These are phyloP conservation scores for Caenorhabditis sp. DNA, from an alignment of 2,888 invertebrate species.

Conservation along the genomic window DNA sequence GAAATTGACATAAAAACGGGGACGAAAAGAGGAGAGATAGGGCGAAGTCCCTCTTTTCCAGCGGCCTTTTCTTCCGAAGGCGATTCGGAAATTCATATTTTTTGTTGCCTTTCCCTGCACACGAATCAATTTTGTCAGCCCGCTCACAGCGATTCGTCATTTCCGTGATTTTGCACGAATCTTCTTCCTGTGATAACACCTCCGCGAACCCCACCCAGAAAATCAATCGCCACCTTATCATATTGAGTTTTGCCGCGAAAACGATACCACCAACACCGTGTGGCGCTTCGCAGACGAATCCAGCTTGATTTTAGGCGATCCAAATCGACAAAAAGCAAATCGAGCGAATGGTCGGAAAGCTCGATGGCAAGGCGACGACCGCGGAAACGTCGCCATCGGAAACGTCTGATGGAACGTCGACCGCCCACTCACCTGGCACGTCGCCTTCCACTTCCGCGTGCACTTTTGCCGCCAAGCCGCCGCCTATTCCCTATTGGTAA, in stretches of 20 bases:
- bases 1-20: conserved; percentile 8
- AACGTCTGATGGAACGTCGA: conserved; percentile 25
- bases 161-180: conserved; percentile 24
- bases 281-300: no score
- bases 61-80: background rate
- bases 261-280: no score
- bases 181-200: conserved; percentile 16
- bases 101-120: background rate
- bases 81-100: background rate
- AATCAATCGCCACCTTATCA: conserved; percentile 13
- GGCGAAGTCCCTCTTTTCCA: background rate
- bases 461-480: conserved; percentile 28
- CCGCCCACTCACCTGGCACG: conserved; percentile 28
- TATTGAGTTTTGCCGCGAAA: background rate
- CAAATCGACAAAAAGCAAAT: conserved; percentile 67
- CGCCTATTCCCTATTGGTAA: conserved; percentile 59
- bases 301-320: conserved; percentile 60
- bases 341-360: conserved; percentile 63
- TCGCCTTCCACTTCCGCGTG: conserved; percentile 12
- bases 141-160: conserved; percentile 19
- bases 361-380: conserved; percentile 49
- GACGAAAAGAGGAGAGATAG: background rate
- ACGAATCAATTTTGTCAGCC: conserved; percentile 6
- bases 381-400: conserved; percentile 7
- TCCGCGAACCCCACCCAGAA: conserved; percentile 7